Evolutionary conservation across 2,888 invertebrate species (phyloP), one percentile per base, ranked within the genome.

Genomic region (Cabera pusaria): DNA sequence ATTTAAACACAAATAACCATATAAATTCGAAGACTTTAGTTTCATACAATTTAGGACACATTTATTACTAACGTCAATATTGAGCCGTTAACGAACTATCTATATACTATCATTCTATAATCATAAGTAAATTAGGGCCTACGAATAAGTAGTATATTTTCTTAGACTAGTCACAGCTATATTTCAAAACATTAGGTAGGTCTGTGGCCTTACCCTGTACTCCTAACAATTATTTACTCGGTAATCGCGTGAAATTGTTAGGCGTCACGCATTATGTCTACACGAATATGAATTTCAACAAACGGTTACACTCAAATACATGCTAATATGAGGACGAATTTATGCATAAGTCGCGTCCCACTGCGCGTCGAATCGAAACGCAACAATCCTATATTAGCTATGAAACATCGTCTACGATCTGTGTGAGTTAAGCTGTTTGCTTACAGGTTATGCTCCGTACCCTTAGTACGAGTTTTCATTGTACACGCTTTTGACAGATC

Each of bases 91-190:
- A 52, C 47, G 32, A 42, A 21, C 14, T 32, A 36, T 24, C 20
- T 14, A 14, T 14, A 14, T 14, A 14, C 4, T 14, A 14, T 14
- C 4, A 14, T 14, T 14, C n/a, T 6, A 36, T 41, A 43, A 22
- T 46, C 19, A 40, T 39, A 46, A 35, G 33, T 46, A n/a, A 12
- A 35, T 48, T 44, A 56, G 52, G 45, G 45, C 45, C 44, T 41
- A 37, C 35, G 12, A 29, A 38, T 48, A 38, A 20, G 6, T n/a
- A n/a, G n/a, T n/a, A n/a, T n/a, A n/a, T 24, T 45, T 25, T 18
- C 35, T 41, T 41, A 43, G 34, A 49, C 52, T 59, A 64, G 46
- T 68, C 62, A 62, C 65, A 64, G 59, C 64, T 52, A 56, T 43
- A 44, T 55, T 47, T 59, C 44, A 42, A 49, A 47, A 34, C 38